These are phyloP conservation scores for Cirrhinus molitorella DNA, from an alignment of 2,797 vertebrate species.

Conservation along the genomic window DNA sequence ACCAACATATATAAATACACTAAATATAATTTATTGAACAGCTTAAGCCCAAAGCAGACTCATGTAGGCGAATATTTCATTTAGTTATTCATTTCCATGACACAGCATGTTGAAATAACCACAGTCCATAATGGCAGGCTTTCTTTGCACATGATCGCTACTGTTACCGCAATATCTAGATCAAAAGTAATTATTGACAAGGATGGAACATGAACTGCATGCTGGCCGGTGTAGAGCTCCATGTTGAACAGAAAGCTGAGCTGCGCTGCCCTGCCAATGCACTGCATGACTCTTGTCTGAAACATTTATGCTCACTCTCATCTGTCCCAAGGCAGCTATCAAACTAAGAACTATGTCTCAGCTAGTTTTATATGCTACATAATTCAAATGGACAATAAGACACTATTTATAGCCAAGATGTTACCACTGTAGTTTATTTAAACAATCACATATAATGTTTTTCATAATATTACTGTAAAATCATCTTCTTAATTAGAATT, in stretches of 20 bases:
- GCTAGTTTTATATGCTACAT: not conserved
- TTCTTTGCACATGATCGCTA: not conserved
- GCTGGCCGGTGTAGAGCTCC: slow-evolving; percentile 19
- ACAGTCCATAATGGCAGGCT: not conserved
- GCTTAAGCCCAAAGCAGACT: not conserved
- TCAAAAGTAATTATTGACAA: slow-evolving; percentile 41
- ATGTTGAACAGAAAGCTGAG: slow-evolving; percentile 34
- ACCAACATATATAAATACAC: not conserved
- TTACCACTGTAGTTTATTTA: not conserved
- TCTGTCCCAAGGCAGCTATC: slow-evolving; percentile 36
- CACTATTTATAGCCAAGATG: not conserved
- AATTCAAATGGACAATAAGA: slow-evolving; percentile 8
- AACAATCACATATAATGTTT: not conserved
- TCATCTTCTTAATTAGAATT: not conserved
- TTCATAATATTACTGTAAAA: not conserved
- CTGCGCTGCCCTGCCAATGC: slow-evolving; percentile 20
- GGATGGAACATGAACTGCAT: slow-evolving; percentile 32
- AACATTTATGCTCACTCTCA: slow-evolving; percentile 45
- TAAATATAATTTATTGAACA: not conserved
- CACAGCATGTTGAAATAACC: not conserved
- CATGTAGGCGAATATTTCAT: not conserved
- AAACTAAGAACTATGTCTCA: slow-evolving; percentile 12
- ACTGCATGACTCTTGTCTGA: slow-evolving; percentile 39
- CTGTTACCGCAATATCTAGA: slow-evolving; percentile 21
- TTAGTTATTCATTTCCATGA: not conserved